Percentiles rank a stretch among this genome's conserved stretches.
Evolutionary conservation across 1,140 invertebrate species (phyloP).

Genomic region (Portunus trituberculatus): DNA sequence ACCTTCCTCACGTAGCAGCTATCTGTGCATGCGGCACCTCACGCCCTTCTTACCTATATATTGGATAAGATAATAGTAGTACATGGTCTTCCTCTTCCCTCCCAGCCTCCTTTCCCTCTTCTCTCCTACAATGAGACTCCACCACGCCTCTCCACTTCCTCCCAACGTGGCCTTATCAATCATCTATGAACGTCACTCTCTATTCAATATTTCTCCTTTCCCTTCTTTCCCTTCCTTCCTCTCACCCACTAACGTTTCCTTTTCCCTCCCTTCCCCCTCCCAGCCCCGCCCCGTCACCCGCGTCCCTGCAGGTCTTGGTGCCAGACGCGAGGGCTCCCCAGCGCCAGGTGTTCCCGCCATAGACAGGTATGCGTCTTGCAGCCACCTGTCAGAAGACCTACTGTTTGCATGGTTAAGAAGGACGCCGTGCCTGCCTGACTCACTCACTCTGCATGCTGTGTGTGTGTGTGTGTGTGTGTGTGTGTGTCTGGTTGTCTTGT

Average conservation of each 20-base stretch:
- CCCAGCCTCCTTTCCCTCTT: neutral
- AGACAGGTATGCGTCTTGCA: neutral
- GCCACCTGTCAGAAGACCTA: neutral
- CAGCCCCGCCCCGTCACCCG: neutral
- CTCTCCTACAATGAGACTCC: neutral
- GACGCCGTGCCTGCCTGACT: neutral
- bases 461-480: slow-evolving; percentile 20
- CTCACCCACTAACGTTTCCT: neutral
- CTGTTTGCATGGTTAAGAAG: neutral
- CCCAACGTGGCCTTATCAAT: neutral
- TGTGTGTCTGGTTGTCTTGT: neutral
- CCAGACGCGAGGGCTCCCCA: neutral
- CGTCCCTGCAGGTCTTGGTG: neutral
- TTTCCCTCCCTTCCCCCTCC: neutral
- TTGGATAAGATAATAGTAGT: neutral
- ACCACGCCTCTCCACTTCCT: neutral
- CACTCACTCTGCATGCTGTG: neutral
- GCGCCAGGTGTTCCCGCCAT: neutral
- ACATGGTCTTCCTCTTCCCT: neutral
- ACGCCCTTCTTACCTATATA: neutral
- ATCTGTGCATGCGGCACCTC: neutral
- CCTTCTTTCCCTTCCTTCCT: neutral
- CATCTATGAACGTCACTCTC: neutral
- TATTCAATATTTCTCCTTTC: neutral
- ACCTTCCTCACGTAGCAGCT: neutral